Conservation (phyloP, 2,113 vertebrate genomes). For the Phrynosoma platyrhinos region DNA sequence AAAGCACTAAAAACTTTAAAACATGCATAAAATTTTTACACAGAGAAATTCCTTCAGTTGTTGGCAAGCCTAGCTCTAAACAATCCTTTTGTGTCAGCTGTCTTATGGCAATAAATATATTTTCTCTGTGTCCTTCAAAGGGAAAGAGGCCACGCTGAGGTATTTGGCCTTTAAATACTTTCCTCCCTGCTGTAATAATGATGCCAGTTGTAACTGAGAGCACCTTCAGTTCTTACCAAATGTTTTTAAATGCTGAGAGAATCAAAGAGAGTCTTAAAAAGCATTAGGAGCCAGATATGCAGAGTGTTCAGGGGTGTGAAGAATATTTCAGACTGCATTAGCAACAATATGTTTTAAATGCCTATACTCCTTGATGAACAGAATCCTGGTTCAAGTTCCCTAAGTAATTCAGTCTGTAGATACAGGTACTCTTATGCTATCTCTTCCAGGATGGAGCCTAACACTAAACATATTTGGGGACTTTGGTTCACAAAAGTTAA, state of each 20-base stretch:
- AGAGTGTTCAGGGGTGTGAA: not conserved
- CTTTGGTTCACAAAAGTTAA: not conserved
- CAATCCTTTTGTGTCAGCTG: not conserved
- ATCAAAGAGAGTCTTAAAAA: not conserved
- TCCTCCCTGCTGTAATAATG: not conserved
- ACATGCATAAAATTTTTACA: not conserved
- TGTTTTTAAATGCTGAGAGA: not conserved
- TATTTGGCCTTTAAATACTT: not conserved
- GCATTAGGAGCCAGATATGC: not conserved
- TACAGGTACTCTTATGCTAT: too few relatives aligned
- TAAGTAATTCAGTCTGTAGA: not conserved
- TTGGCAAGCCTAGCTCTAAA: not conserved
- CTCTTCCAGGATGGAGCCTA: not conserved
- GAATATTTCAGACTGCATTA: not conserved
- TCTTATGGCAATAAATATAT: too few relatives aligned
- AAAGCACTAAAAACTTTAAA: conserved; percentile 1
- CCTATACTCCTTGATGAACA: not conserved
- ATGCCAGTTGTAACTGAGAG: not conserved
- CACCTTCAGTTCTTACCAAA: not conserved
- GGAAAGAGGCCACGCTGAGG: not conserved
- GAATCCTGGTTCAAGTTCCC: not conserved
- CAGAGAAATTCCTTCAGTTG: not conserved
- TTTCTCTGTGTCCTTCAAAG: not conserved
- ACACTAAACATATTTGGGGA: not conserved
- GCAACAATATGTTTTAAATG: too few relatives aligned